Percentiles rank a stretch among this genome's conserved stretches.
phyloP scores from a whole-genome alignment of 1,140 invertebrate genomes.

The Cotesia typhae region DNA sequence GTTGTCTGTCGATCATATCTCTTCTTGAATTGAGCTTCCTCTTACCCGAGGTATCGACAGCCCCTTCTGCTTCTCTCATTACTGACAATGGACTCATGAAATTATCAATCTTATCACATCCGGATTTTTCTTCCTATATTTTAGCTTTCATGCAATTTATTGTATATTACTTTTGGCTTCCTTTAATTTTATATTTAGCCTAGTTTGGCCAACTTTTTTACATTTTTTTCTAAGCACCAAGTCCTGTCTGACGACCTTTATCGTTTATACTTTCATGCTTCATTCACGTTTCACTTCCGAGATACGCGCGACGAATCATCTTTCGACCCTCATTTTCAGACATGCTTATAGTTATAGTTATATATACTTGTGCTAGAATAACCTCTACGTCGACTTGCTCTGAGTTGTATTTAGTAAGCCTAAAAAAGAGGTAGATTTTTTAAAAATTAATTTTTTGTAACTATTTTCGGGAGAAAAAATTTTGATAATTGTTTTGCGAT shows the following conservation, averaged over 20 bases:
- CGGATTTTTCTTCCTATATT: slow-evolving; percentile 10
- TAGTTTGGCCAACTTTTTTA: too few species aligned
- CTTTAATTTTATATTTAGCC: too few species aligned
- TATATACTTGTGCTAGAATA: background rate
- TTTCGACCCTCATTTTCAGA: background rate
- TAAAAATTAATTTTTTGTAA: too few species aligned
- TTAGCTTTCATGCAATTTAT: too few species aligned
- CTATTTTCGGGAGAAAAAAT: too few species aligned
- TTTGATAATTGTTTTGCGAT: too few species aligned
- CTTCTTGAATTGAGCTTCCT: background rate
- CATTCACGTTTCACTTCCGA: slow-evolving; percentile 21
- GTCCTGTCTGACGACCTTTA: background rate
- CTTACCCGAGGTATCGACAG: too few species aligned
- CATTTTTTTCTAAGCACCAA: too few species aligned
- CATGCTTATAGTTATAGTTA: background rate
- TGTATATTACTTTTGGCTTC: background rate
- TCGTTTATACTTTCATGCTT: slow-evolving; percentile 28
- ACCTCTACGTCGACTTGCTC: too few species aligned
- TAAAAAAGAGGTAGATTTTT: too few species aligned
- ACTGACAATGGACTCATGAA: slow-evolving; percentile 2
- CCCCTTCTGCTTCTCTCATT: too few species aligned
- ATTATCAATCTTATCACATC: slow-evolving; percentile 24
- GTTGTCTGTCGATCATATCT: slow-evolving; percentile 20
- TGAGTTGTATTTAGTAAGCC: too few species aligned
- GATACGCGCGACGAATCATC: slow-evolving; percentile 26